Conservation (phyloP, 2,797 vertebrate genomes). For the Malurus leucopterus region DNA sequence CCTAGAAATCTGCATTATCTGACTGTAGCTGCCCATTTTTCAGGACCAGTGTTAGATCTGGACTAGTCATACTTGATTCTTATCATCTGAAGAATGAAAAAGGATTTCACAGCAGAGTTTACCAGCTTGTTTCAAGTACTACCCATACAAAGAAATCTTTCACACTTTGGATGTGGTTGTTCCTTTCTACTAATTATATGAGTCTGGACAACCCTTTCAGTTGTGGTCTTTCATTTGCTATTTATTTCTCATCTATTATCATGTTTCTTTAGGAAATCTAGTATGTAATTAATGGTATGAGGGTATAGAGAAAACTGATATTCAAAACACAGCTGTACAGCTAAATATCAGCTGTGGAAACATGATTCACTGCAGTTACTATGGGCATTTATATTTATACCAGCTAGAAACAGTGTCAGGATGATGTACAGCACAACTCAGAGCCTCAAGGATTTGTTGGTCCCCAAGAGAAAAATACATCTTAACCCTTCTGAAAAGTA, state of each 20-base stretch:
- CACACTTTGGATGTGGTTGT: neutral
- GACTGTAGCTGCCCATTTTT: neutral
- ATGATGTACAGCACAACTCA: neutral
- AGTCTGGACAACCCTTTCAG: neutral
- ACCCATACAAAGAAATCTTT: neutral
- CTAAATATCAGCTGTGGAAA: neutral
- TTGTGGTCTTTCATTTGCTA: neutral
- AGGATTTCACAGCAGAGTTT: neutral
- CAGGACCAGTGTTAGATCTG: neutral
- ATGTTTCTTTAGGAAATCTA: neutral
- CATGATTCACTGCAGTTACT: neutral
- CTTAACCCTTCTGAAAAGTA: neutral
- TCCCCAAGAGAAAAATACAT: neutral
- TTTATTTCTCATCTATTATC: neutral
- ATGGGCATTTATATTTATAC: neutral
- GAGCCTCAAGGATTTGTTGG: neutral
- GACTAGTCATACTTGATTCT: neutral
- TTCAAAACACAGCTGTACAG: neutral
- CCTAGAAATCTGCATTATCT: neutral
- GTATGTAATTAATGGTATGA: neutral
- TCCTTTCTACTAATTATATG: neutral
- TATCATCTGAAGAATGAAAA: neutral
- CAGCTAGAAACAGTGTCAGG: neutral
- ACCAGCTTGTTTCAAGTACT: neutral
- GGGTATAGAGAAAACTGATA: neutral